phyloP scores from a whole-genome alignment of 64 coral and sea anemone species.

The Porites lutea region DNA sequence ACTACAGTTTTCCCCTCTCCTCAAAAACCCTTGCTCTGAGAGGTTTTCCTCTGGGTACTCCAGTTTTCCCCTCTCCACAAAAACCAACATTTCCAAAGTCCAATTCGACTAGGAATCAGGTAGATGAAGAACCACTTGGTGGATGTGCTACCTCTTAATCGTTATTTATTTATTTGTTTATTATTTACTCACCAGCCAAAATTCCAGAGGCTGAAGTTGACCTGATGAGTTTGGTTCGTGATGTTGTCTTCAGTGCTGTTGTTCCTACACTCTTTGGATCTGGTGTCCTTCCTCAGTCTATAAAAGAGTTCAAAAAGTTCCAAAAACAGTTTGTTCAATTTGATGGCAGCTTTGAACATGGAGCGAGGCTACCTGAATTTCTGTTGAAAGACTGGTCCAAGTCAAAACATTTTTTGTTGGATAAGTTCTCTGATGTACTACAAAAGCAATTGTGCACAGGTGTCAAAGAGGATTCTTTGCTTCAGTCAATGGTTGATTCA shows the following conservation, averaged over 20 bases:
- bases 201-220: conserved; percentile 20
- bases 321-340: conserved; percentile 59
- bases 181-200: neutral
- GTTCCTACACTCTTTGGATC: conserved; percentile 60
- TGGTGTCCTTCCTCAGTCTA: conserved; percentile 36
- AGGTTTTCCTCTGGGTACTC: no score
- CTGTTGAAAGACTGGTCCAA: conserved; percentile 63
- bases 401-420: conserved; percentile 54
- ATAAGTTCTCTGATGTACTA: conserved; percentile 25
- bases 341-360: conserved; percentile 71
- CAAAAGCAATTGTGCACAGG: neutral
- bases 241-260: conserved; percentile 49
- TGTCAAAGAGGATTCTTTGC: conserved; percentile 28
- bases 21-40: no score
- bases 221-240: conserved; percentile 41
- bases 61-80: no score
- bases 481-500: conserved; percentile 49
- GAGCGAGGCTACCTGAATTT: conserved; percentile 60
- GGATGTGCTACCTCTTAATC: neutral
- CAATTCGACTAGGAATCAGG: no score
- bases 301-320: conserved; percentile 36
- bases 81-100: no score
- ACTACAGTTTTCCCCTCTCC: no score
- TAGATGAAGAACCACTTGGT: no score
- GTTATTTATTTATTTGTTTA: neutral